Evolutionary conservation across 1,140 invertebrate species (phyloP).

Genomic region (Hetaerina americana): DNA sequence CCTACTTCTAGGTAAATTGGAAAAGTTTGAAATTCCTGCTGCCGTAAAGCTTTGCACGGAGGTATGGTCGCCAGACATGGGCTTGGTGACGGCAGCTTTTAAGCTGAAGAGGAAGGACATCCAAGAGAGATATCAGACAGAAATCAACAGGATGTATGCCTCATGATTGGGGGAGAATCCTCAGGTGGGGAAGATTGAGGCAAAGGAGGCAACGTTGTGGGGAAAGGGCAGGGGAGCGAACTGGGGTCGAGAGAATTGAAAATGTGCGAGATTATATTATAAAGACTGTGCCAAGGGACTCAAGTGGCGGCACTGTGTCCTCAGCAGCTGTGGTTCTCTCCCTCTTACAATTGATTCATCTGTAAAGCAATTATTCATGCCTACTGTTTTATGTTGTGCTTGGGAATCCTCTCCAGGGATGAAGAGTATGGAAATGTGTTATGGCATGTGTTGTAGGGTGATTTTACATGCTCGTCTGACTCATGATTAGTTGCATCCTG

Average conservation of each 20-base stretch:
- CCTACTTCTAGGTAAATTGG: constrained; percentile 50
- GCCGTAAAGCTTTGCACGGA: constrained; percentile 78
- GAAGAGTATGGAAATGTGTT: too few relatives aligned
- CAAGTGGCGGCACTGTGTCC: neutral
- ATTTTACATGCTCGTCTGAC: too few relatives aligned
- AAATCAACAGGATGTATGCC: constrained; percentile 87
- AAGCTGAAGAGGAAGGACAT: constrained; percentile 94
- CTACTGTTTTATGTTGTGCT: too few relatives aligned
- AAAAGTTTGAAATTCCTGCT: constrained; percentile 86
- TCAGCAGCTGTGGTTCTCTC: too few relatives aligned
- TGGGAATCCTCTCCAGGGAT: too few relatives aligned
- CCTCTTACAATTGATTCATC: too few relatives aligned
- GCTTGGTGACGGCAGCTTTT: constrained; percentile 92
- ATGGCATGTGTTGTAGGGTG: too few relatives aligned
- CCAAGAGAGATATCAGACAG: constrained; percentile 77
- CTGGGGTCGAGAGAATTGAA: neutral
- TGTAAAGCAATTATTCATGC: too few relatives aligned
- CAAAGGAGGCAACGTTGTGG: neutral
- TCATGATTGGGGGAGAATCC: constrained; percentile 43
- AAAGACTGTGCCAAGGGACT: neutral
- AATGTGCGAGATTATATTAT: neutral
- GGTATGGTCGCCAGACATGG: constrained; percentile 91
- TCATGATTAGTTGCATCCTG: too few relatives aligned
- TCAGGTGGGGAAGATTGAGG: neutral
- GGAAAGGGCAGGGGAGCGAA: neutral